These are phyloP conservation scores for Petrocephalus schoutedeni DNA, from an alignment of 2,797 vertebrate genomes.

Conservation along the genomic window DNA sequence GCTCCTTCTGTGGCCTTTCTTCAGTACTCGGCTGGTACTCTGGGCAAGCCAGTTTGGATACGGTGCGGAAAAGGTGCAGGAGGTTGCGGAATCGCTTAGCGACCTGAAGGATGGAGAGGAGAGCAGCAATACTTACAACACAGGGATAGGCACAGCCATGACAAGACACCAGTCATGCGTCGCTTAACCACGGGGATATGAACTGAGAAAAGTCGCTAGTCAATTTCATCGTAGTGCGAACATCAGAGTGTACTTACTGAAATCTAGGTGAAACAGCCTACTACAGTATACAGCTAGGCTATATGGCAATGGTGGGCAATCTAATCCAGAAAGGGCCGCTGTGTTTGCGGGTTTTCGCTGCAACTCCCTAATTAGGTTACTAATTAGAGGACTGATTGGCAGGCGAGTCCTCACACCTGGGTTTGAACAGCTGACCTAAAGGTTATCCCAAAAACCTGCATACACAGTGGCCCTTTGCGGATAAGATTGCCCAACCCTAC, in stretches of 20 bases:
- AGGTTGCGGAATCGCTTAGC: slow-evolving; percentile 76
- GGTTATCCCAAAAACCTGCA: too few species aligned
- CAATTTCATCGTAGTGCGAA: not conserved
- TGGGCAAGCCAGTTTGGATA: slow-evolving; percentile 62
- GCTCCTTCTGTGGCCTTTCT: slow-evolving; percentile 62
- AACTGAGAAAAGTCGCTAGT: not conserved
- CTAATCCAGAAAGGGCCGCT: too few species aligned
- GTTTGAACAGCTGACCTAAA: too few species aligned
- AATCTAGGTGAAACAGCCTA: not conserved
- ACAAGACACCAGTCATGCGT: not conserved
- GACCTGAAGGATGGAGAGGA: slow-evolving; percentile 60
- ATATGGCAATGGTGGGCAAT: too few species aligned
- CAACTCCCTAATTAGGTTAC: too few species aligned
- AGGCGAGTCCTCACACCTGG: too few species aligned
- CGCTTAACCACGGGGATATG: not conserved
- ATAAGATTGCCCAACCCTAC: not conserved
- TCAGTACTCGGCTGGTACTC: slow-evolving; percentile 44
- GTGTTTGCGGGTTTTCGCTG: too few species aligned
- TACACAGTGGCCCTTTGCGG: too few species aligned
- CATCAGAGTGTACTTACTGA: not conserved
- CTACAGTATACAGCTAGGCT: not conserved
- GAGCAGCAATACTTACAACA: not conserved
- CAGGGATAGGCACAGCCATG: not conserved
- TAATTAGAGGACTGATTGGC: too few species aligned
- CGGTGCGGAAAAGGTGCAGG: slow-evolving; percentile 74